Evolutionary conservation across 2,888 invertebrate genomes (phyloP).

Genomic region (Drosophila mercatorum): DNA sequence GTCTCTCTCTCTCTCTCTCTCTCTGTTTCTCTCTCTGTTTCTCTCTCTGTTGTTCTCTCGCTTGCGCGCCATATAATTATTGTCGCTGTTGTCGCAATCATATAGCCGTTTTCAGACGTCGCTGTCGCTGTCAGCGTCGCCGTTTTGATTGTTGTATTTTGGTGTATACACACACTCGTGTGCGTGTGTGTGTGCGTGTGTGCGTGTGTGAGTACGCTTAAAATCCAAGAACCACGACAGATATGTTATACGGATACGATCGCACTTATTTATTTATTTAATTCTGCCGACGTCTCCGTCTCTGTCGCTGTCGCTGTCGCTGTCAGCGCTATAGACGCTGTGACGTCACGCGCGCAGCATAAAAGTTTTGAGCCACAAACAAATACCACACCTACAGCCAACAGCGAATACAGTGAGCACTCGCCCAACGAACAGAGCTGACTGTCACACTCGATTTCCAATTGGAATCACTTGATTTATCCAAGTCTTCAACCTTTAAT

Average conservation of each 20-base stretch:
- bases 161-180: neutral
- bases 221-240: slow-evolving; percentile 31
- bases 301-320: neutral
- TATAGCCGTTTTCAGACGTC: slow-evolving; percentile 67
- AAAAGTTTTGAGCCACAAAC: slow-evolving; percentile 29
- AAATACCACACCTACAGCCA: slow-evolving; percentile 40
- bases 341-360: slow-evolving; percentile 61
- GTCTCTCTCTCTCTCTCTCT: neutral
- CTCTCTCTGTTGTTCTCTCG: neutral
- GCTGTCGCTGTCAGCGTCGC: slow-evolving; percentile 24
- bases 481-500: too few species aligned
- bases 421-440: neutral
- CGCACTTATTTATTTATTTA: slow-evolving; percentile 60
- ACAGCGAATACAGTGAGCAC: neutral
- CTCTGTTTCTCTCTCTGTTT: neutral
- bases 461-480: too few species aligned
- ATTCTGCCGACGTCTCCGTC: slow-evolving; percentile 11
- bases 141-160: slow-evolving; percentile 40
- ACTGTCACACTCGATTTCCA: too few species aligned
- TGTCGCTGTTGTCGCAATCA: slow-evolving; percentile 68
- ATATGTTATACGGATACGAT: slow-evolving; percentile 37
- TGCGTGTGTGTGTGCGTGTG: slow-evolving; percentile 19
- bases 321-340: slow-evolving; percentile 19
- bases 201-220: slow-evolving; percentile 29
- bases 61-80: slow-evolving; percentile 10